Conservation (phyloP, 2,113 vertebrate species). For the Psilopogon haemacephalus region DNA sequence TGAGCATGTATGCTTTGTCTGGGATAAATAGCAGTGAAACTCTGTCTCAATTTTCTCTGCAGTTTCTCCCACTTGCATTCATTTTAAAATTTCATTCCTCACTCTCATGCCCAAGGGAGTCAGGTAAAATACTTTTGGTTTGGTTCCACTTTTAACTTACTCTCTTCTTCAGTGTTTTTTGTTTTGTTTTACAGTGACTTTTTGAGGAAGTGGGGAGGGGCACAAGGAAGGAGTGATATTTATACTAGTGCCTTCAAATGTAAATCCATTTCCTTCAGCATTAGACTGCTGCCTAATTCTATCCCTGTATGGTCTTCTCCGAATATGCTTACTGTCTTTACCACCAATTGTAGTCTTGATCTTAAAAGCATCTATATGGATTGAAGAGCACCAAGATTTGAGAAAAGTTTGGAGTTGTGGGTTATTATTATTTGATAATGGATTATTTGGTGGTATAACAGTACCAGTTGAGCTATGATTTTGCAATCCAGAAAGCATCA, state of each 20-base stretch:
- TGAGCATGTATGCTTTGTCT: constrained; percentile 24
- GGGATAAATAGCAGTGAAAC: constrained; percentile 59
- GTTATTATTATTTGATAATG: neutral
- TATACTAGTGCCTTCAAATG: neutral
- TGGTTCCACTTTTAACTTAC: constrained; percentile 5
- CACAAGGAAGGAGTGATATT: neutral
- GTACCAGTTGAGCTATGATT: neutral
- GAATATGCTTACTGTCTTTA: neutral
- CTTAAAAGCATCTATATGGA: neutral
- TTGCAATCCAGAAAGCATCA: neutral
- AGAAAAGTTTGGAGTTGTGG: neutral
- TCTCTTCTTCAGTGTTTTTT: neutral
- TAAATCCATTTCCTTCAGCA: neutral
- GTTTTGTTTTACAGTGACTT: neutral
- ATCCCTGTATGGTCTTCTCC: neutral
- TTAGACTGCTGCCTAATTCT: constrained; percentile 8
- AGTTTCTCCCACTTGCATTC: constrained; percentile 62
- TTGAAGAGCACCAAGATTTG: neutral
- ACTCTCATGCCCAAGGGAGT: constrained; percentile 27
- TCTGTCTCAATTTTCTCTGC: constrained; percentile 59
- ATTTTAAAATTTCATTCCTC: constrained; percentile 64
- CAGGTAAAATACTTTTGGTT: constrained; percentile 46
- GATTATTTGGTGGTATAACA: neutral
- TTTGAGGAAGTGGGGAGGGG: neutral
- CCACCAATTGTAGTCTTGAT: neutral